These are phyloP conservation scores for Cebidichthys violaceus DNA, from an alignment of 2,113 vertebrate genomes.

Conservation along the genomic window DNA sequence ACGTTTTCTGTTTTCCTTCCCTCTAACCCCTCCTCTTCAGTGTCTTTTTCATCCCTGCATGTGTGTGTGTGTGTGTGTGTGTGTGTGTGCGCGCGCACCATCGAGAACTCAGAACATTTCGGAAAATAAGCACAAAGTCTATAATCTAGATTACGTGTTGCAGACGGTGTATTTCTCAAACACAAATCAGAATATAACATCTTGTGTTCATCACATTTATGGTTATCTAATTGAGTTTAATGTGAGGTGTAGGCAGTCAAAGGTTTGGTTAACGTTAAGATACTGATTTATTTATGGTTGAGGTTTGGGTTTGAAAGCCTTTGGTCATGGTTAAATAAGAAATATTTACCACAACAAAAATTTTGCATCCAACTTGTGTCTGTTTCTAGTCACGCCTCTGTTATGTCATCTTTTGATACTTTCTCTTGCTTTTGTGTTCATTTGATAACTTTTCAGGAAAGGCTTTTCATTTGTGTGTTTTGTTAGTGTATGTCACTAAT, in stretches of 20 bases:
- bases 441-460: neutral
- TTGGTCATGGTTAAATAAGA: slow-evolving; percentile 46
- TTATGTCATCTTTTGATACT: slow-evolving; percentile 10
- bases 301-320: slow-evolving; percentile 48
- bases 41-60: slow-evolving; percentile 44
- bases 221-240: slow-evolving; percentile 39
- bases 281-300: slow-evolving; percentile 48
- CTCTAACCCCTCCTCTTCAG: slow-evolving; percentile 64
- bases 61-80: slow-evolving; percentile 39
- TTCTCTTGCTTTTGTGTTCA: slow-evolving; percentile 5
- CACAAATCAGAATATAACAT: slow-evolving; percentile 47
- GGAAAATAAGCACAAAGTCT: slow-evolving; percentile 40
- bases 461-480: slow-evolving; percentile 2
- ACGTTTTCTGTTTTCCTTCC: slow-evolving; percentile 76
- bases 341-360: slow-evolving; percentile 36
- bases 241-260: slow-evolving; percentile 43
- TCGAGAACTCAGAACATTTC: slow-evolving; percentile 32
- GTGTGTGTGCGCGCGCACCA: slow-evolving; percentile 8
- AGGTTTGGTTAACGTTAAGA: slow-evolving; percentile 51
- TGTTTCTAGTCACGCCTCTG: slow-evolving; percentile 34
- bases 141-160: slow-evolving; percentile 42
- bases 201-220: slow-evolving; percentile 53
- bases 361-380: slow-evolving; percentile 38
- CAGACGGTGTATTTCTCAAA: slow-evolving; percentile 15
- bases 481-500: slow-evolving; percentile 29